Base-by-base conservation (phyloP, 1,140 invertebrate species). In the Archivesica marissinica region DNA sequence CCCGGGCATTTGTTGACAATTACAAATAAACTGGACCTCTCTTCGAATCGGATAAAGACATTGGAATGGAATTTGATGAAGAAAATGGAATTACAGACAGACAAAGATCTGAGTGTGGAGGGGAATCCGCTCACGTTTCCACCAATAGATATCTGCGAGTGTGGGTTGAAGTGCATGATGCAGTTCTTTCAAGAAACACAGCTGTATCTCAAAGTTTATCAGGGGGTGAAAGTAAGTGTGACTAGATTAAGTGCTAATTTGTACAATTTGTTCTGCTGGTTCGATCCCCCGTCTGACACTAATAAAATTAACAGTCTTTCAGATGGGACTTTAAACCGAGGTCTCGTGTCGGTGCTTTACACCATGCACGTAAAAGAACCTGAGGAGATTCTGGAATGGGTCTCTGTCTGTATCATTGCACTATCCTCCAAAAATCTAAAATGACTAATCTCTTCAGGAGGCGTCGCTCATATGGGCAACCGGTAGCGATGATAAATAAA, bases 101-200 rank as follows among this genome's bases (percentile, higher is more conserved):
- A 90, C 25, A 89, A 91, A 68, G 85, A 90, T 44, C 74, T 93
- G 39, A 35, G 87, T 35, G 75, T 93, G 15, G 89, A 89, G 4
- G 91, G 87, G 44, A 93, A 93, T 84, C 93, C 92, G 4, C 78
- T 93, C 0, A 81, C 78, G 13, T 89, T 90, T 61, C 93, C 93
- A 17, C 91, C 93, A 2, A 52, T 52, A 33, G 91, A 93, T 30
- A 88, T 93, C 0, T 91, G 89, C 74, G 89, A 90, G n/a, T 88
- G 89, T 56, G 92, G 92, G 3, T 80, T 93, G 7, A 82, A 88
- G 25, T 88, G 90, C 20, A 92, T 93, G 75, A 66, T 92, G 56
- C 86, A 90, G 20, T 93, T 90, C 83, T 92, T 93, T 86, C 89
- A 90, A 33, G 93, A 93, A 79, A 88, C 86, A 20, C 89, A 91